These are phyloP conservation scores for Drosophila mayri DNA, from an alignment of 1,140 invertebrate species.

Conservation along the genomic window DNA sequence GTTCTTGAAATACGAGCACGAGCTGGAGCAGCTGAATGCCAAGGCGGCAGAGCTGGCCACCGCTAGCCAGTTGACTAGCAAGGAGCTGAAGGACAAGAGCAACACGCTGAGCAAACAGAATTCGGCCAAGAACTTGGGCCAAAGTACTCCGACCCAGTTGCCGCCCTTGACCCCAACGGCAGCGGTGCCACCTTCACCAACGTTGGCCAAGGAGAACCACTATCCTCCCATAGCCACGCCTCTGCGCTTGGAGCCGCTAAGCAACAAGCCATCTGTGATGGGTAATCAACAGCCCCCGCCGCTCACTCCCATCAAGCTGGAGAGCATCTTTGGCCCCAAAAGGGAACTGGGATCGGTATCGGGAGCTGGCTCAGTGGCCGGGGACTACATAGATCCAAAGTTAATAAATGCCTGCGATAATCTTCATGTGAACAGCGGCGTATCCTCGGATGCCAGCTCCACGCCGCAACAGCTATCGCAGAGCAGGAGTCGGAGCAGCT, in stretches of 20 bases:
- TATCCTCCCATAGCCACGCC: conserved; percentile 42
- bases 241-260: conserved; percentile 57
- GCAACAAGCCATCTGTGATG: conserved; percentile 27
- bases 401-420: conserved; percentile 84
- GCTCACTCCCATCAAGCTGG: conserved; percentile 58
- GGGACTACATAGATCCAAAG: conserved; percentile 79
- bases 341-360: conserved; percentile 17
- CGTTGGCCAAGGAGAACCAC: conserved; percentile 39
- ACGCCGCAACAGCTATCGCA: conserved; percentile 57
- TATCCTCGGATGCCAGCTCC: conserved; percentile 55
- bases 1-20: conserved; percentile 83
- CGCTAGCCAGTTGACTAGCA: conserved; percentile 64
- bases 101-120: conserved; percentile 84
- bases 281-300: conserved; percentile 20
- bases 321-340: conserved; percentile 58
- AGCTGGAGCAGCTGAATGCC: conserved; percentile 74
- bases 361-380: conserved; percentile 2
- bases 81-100: conserved; percentile 83
- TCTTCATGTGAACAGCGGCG: conserved; percentile 61
- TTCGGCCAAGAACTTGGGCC: conserved; percentile 72
- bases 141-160: conserved; percentile 33
- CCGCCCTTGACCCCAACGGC: conserved; percentile 49
- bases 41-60: conserved; percentile 50
- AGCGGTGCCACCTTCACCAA: conserved; percentile 9
- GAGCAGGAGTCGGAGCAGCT: conserved; percentile 64